Percentiles rank a stretch among this genome's conserved stretches.
Conservation (phyloP, 2,113 vertebrate species). For the Puntigrus tetrazona region DNA sequence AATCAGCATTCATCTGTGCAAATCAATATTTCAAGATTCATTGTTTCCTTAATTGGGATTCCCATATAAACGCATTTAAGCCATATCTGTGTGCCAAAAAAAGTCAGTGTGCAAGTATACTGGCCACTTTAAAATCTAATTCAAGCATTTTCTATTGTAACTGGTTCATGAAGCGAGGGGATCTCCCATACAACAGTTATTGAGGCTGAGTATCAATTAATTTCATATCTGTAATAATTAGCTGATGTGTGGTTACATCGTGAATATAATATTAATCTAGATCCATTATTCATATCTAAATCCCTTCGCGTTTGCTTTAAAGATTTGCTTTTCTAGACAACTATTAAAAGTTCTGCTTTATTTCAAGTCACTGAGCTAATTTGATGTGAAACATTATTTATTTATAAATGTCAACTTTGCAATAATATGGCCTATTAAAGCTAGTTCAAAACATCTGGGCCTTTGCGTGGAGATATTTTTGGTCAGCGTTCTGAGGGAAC, state of each 20-base stretch:
- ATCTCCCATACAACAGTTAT: not conserved
- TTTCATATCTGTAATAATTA: constrained; percentile 1
- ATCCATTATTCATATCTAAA: not conserved
- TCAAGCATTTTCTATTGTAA: not conserved
- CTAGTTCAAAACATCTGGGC: constrained; percentile 22
- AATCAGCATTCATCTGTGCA: not conserved
- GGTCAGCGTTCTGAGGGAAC: constrained; percentile 13
- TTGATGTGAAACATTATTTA: constrained; percentile 27
- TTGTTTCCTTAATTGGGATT: not conserved
- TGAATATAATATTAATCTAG: constrained; percentile 2
- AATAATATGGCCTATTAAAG: constrained; percentile 11
- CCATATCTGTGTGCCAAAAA: not conserved
- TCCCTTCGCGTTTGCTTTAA: not conserved
- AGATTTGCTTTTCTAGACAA: not conserved
- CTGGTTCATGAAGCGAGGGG: not conserved
- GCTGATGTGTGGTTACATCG: not conserved
- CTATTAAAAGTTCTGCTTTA: not conserved
- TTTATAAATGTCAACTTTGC: constrained; percentile 31
- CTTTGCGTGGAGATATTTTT: constrained; percentile 8
- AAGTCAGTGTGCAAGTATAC: not conserved
- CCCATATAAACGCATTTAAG: not conserved
- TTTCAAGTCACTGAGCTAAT: constrained; percentile 14
- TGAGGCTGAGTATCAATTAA: not conserved
- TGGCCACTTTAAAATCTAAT: not conserved
- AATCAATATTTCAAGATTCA: not conserved